Base-by-base conservation (phyloP, 2,797 vertebrate species). In the Eupleurogrammus muticus region DNA sequence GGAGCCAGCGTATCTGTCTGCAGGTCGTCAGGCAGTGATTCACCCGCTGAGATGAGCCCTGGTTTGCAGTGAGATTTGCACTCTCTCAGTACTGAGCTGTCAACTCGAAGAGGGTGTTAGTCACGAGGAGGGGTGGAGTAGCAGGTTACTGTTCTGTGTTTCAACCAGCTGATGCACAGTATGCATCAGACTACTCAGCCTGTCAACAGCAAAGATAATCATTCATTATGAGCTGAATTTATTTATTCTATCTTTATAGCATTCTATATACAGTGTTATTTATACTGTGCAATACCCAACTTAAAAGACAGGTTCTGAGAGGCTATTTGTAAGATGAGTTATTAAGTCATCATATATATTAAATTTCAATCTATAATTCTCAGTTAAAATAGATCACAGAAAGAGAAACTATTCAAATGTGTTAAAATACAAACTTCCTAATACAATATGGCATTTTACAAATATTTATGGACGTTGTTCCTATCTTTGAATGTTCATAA, bases 11-110 rank as follows among this genome's bases (percentile, higher is more conserved):
- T 19, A 38, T 73, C 84, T 73, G 80, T 83, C 82, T 72, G 5
- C 82, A 80, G 61, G 70, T 81, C 34, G 28, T 84, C 60, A 75
- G 62, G 60, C 17, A 50, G 21, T 34, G 79, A 85, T 78, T 83
- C 77, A 58, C 63, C 68, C 68, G 35, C 75, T 66, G 46, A 72
- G 78, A 54, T 28, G 0, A 51, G 73, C 58, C 57, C 62, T 51
- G 59, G 64, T 75, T 57, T 74, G 34, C 52, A 52, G 77, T 20
- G 54, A 85, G 80, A 73, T 87, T 76, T 82, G 66, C 78, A 71
- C 77, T 75, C 24, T 56, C 57, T 51, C 21, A 54, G 36, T 38
- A 42, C 47, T 50, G 70, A 85, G 81, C 42, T 75, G 56, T 42
- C 55, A 57, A 64, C 55, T 71, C 74, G 34, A 61, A 55, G 53